Evolutionary conservation across 37 sponge, comb jelly and placozoan genomes (phyloP), one percentile per base, ranked within the genome.

Genomic region (Haliclona indistincta): DNA sequence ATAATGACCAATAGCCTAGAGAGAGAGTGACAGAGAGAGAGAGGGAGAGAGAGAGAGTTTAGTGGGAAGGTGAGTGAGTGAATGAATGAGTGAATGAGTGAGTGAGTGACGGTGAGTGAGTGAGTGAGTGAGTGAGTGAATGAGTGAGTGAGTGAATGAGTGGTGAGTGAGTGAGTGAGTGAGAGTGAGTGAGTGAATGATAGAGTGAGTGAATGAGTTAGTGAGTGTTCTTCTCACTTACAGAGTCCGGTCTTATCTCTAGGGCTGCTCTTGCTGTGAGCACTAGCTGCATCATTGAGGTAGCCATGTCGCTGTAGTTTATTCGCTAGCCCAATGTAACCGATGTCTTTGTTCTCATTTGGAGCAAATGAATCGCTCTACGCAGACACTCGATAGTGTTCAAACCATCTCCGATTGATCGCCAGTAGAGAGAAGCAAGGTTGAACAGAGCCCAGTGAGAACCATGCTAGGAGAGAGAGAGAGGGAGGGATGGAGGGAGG

Each of bases 321-420:
- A 41, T 91, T 91, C 62, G 95, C 84, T 56, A 94, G 42, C 6
- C 84, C 89, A 32, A 94, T 74, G 39, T 63, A 78, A 4, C 84
- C 88, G 17, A 94, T 81, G 53, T 87, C 88, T 39, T 52, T 80
- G 39, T 56, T 54, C 22, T 34, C 39, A 17, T n/a, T 23, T 15
- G 91, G 91, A 38, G 82, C 76, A 74, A 86, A 67, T 86, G 84
- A 40, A 86, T 43, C 2, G 83, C 87, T 19, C 90, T 54, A 4
- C 95, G 84, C 13, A 86, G 81, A 69, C 95, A 94, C 73, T 94
- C 95, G 20, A 94, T 65, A 40, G 86, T 58, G 45, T 86, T 69
- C 17, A 45, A 38, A 1, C 87, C 78, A 36, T 89, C 76, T 1
- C 95, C 95, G 7, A 84, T 56, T 13, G 81, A 41, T 19, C 95